Evolutionary conservation across 1,140 invertebrate genomes (phyloP), one percentile per base, ranked within the genome.

Genomic region (Sinella curviseta): DNA sequence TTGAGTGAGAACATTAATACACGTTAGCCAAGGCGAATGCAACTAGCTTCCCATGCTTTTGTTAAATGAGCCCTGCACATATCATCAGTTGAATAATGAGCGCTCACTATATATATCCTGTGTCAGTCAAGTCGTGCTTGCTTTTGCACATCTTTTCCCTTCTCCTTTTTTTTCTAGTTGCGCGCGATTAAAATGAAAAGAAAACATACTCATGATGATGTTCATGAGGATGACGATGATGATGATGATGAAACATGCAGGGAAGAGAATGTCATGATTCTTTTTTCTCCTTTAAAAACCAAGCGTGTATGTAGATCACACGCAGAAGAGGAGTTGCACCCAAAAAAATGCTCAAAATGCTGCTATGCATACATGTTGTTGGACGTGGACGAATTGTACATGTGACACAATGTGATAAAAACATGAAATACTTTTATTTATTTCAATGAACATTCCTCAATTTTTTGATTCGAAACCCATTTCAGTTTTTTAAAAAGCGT

Each of bases 31-130:
- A 77, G 82, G 80, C 80, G 81, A 83, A 82, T 82, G 78, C 82
- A 82, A 77, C 65, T 70, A 70, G 65, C 65, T 83, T 83, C 82
- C 80, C 82, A 83, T 83, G 81, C 82, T 82, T 83, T 83, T 83
- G 82, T 83, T 83, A 83, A 83, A 83, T 83, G 82, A 83, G 82
- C 82, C 80, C 82, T 83, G 65, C 80, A 83, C 80, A 83, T 83
- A 83, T 83, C 82, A 83, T 83, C 80, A 74, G 78, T 78, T 83
- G 82, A 83, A 83, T 83, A 83, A 83, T 83, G 82, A 83, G 80
- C 65, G 24, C 33, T 78, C 65, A 65, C 77, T 80, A 74, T 83
- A 80, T 81, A 81, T 81, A 80, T 81, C 82, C 81, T 81, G 78
- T 83, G 82, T 83, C 82, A 83, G 81, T 70, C 65, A 70, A 70